Base-by-base conservation (phyloP, 2,113 vertebrate genomes). In the Boulengeromyrus knoepffleri region DNA sequence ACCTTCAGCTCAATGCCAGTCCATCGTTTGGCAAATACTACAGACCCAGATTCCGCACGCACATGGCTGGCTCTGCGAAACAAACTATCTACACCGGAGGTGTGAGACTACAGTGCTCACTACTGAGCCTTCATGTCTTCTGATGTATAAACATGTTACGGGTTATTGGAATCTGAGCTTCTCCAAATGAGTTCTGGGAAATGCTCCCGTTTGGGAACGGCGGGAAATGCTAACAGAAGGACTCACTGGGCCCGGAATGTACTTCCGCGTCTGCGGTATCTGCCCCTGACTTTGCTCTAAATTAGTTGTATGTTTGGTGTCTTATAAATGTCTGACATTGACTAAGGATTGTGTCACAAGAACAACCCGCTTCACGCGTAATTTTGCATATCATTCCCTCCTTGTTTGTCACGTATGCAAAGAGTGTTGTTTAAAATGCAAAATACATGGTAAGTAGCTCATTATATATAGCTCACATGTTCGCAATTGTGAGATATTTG, bases 401-500 rank as follows among this genome's bases (percentile, higher is more conserved):
- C 89, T 89, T 89, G 77, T 89, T 85, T 89, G 89, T 47, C 89
- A 85, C 49, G 89, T 66, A 87, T 58, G 50, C 89, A 85, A 49
- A 87, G 56, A 74, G 42, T 87, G n/a, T 87, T 87, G 58, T 90
- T 87, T 90, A 87, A 87, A 87, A 89, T 90, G 89, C 62, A 87
- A 87, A 90, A 42, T 12, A 50, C 66, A 90, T 87, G 85, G 27
- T 70, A 87, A 87, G 85, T 47, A 90, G 58, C 83, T 87, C 45
- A 86, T 90, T 90, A 74, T 90, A 85, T 62, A 87, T 87, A 66
- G 84, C 47, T 46, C 52, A 6, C 2, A 85, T 85, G 85, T 89
- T 89, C n/a, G n/a, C 89, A 27, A 89, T 83, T 46, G 84, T 74
- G 47, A 74, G 56, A 90, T 52, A 90, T 90, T 87, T 90, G 89